A percentile compares a stretch with the other conserved stretches of the same genome.
These are phyloP conservation scores for Thaumatotibia leucotreta DNA, from an alignment of 1,140 invertebrate genomes.

Conservation along the genomic window DNA sequence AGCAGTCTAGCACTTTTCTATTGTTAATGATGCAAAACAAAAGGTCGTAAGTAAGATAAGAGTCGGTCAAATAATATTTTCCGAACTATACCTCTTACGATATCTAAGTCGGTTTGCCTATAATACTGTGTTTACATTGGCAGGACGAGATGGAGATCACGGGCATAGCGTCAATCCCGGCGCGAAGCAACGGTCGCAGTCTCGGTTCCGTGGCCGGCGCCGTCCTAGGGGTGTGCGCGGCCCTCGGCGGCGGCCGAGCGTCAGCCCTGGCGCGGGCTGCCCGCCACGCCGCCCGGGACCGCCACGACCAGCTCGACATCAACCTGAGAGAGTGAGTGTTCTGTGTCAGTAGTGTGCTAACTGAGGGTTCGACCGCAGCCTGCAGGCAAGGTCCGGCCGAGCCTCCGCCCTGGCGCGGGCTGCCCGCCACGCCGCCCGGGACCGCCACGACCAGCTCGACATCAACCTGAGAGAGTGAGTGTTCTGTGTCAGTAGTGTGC, in stretches of 20 bases:
- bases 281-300: slow-evolving; percentile 62
- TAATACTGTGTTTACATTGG: not conserved
- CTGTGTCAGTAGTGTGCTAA: too few species aligned
- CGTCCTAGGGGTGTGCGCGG: slow-evolving; percentile 88
- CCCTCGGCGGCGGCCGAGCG: slow-evolving; percentile 83
- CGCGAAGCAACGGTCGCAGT: slow-evolving; percentile 78
- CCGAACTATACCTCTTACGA: too few species aligned
- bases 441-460: slow-evolving; percentile 31
- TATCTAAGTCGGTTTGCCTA: not conserved
- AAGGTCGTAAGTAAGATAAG: too few species aligned
- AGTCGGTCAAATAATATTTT: too few species aligned
- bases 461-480: slow-evolving; percentile 85
- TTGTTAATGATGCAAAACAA: too few species aligned
- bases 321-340: slow-evolving; percentile 85
- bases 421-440: slow-evolving; percentile 72
- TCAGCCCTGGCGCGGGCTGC: slow-evolving; percentile 82
- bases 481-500: too few species aligned
- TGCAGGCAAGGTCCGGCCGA: too few species aligned
- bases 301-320: slow-evolving; percentile 44
- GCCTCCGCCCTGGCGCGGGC: slow-evolving; percentile 82
- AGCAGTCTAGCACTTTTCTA: too few species aligned
- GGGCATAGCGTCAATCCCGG: slow-evolving; percentile 88
- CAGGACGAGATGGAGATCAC: slow-evolving; percentile 97
- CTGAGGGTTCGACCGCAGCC: too few species aligned
- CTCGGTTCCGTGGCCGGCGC: slow-evolving; percentile 85